Conservation (phyloP, 2,888 invertebrate species). For the Siphlonurus alternatus region DNA sequence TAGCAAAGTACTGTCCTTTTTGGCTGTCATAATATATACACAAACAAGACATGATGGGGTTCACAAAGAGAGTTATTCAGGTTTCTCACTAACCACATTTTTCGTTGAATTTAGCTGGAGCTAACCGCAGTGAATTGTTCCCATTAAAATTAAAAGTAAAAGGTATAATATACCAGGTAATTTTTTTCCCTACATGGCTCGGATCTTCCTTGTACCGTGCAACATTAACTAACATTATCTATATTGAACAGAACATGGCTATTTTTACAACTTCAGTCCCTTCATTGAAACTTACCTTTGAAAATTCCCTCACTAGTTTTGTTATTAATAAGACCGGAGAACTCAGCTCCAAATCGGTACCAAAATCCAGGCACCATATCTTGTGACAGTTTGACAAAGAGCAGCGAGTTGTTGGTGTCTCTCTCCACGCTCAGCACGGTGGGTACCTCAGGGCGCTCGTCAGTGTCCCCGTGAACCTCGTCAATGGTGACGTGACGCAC, state of each 20-base stretch:
- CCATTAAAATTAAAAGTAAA: background rate
- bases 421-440: background rate
- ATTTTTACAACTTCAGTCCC: no score
- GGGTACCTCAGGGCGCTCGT: background rate
- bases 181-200: background rate
- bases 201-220: no score
- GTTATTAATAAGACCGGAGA: background rate
- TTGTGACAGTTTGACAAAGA: background rate
- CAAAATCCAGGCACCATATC: background rate
- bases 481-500: slow-evolving; percentile 1
- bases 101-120: no score
- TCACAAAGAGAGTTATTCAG: no score
- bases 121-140: background rate
- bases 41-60: no score
- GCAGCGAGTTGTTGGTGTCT: background rate
- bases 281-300: no score
- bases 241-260: no score
- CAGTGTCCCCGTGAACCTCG: background rate
- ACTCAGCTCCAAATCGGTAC: background rate
- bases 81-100: no score
- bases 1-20: no score
- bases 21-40: no score
- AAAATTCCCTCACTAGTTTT: background rate
- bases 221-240: no score
- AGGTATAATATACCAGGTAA: background rate